Evolutionary conservation across 1,140 invertebrate genomes (phyloP).

Genomic region (Neoseiulus cucumeris): DNA sequence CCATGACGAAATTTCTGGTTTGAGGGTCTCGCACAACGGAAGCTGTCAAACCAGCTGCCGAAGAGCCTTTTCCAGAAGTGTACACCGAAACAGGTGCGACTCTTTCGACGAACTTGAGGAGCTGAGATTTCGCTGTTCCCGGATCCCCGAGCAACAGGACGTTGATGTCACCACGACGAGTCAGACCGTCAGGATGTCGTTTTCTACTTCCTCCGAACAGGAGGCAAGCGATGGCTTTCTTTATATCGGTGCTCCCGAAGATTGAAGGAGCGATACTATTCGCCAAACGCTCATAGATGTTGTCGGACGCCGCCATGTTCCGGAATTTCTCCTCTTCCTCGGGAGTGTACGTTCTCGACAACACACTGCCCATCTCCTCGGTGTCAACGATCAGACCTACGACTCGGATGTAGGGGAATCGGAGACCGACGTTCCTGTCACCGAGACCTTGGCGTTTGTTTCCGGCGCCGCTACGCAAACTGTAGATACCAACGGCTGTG

Average conservation of each 20-base stretch:
- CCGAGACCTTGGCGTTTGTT: conserved; percentile 36
- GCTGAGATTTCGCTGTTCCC: conserved; percentile 93
- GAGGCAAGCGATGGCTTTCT: conserved; percentile 87
- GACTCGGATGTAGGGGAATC: conserved; percentile 79
- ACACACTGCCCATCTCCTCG: conserved; percentile 47
- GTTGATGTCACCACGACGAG: conserved; percentile 89
- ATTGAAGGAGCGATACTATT: conserved; percentile 92
- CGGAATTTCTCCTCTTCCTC: conserved; percentile 84
- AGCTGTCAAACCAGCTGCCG: conserved; percentile 93
- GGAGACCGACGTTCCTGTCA: conserved; percentile 76
- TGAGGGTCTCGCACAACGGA: conserved; percentile 84
- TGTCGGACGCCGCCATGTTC: conserved; percentile 53
- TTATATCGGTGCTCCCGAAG: conserved; percentile 81
- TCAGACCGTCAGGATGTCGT: conserved; percentile 74
- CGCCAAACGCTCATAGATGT: conserved; percentile 74
- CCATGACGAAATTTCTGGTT: conserved; percentile 94
- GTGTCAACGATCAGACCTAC: conserved; percentile 72
- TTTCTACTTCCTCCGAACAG: conserved; percentile 67
- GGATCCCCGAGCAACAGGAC: conserved; percentile 88
- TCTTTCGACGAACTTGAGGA: conserved; percentile 92
- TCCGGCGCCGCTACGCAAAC: neutral
- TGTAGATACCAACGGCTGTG: conserved; percentile 74
- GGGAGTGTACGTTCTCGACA: conserved; percentile 36
- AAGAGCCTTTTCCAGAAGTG: conserved; percentile 96
- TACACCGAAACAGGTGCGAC: conserved; percentile 89